Evolutionary conservation across 2,113 vertebrate genomes (phyloP).

Genomic region (Lota lota): DNA sequence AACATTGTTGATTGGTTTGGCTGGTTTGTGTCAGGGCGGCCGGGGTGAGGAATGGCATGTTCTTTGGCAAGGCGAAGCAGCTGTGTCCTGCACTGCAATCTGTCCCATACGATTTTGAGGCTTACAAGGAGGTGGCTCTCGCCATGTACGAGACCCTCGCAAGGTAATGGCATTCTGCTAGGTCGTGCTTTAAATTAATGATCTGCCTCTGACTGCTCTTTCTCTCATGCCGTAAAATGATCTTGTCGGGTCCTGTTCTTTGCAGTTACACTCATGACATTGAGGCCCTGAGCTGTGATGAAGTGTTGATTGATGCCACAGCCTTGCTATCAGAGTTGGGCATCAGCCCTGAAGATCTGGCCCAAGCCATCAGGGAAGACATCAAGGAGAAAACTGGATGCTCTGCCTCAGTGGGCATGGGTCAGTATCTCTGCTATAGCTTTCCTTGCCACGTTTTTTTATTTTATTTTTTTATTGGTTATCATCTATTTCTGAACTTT

Average conservation of each 20-base stretch:
- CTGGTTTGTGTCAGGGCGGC: constrained; percentile 75
- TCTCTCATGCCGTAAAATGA: neutral
- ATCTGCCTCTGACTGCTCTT: neutral
- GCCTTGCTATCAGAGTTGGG: constrained; percentile 84
- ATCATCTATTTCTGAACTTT: neutral
- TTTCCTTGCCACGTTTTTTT: neutral
- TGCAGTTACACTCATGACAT: constrained; percentile 92
- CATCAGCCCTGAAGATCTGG: constrained; percentile 83
- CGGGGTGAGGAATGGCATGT: constrained; percentile 96
- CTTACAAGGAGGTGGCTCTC: constrained; percentile 90
- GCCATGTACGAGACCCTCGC: constrained; percentile 90
- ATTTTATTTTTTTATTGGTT: neutral
- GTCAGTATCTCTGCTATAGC: constrained; percentile 64
- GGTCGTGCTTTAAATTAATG: neutral
- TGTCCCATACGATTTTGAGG: constrained; percentile 91
- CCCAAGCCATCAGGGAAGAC: constrained; percentile 83
- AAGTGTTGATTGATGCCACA: constrained; percentile 89
- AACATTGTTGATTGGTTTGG: neutral
- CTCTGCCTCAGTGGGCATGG: constrained; percentile 92
- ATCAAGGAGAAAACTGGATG: constrained; percentile 90
- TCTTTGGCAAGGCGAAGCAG: constrained; percentile 93
- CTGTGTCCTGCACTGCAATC: constrained; percentile 88
- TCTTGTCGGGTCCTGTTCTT: constrained; percentile 14
- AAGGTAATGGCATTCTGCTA: constrained; percentile 72
- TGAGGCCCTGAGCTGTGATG: constrained; percentile 97